Percentiles rank a stretch among this genome's conserved stretches.
These are phyloP conservation scores for Lasiurus cinereus DNA, from an alignment of 2,113 vertebrate genomes.

Conservation along the genomic window DNA sequence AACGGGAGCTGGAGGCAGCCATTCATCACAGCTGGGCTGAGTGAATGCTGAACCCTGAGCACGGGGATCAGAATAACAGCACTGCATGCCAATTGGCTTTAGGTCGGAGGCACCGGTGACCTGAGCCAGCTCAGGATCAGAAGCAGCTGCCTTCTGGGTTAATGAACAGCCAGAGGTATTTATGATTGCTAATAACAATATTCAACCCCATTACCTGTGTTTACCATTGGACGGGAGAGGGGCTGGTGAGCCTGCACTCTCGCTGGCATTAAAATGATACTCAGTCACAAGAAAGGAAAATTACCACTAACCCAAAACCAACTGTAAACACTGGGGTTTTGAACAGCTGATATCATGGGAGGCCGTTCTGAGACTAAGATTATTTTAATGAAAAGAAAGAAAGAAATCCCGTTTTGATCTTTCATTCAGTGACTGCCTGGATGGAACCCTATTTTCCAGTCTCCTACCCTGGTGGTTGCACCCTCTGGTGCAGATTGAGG, in stretches of 20 bases:
- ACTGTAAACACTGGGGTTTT: slow-evolving; percentile 74
- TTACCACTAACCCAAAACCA: not conserved
- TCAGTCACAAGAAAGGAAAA: slow-evolving; percentile 6
- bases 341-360: slow-evolving; percentile 87
- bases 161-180: slow-evolving; percentile 70
- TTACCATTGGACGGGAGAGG: slow-evolving; percentile 40
- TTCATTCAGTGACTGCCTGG: slow-evolving; percentile 61
- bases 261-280: slow-evolving; percentile 3
- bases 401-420: slow-evolving; percentile 60
- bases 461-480: slow-evolving; percentile 84
- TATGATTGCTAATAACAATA: slow-evolving; percentile 72
- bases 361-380: slow-evolving; percentile 80
- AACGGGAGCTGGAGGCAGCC: slow-evolving; percentile 68
- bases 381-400: slow-evolving; percentile 82
- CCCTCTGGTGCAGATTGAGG: slow-evolving; percentile 87
- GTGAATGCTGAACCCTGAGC: slow-evolving; percentile 67
- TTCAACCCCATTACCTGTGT: slow-evolving; percentile 57
- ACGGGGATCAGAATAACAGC: slow-evolving; percentile 48
- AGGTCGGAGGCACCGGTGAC: slow-evolving; percentile 31
- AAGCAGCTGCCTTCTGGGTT: slow-evolving; percentile 78
- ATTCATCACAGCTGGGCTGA: slow-evolving; percentile 75
- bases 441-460: slow-evolving; percentile 80
- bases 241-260: slow-evolving; percentile 17
- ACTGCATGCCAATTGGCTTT: slow-evolving; percentile 68
- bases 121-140: slow-evolving; percentile 66